Percentiles rank a stretch among this genome's conserved stretches.
Conservation (phyloP, 2,888 invertebrate species). For the Nomada ruficornis region DNA sequence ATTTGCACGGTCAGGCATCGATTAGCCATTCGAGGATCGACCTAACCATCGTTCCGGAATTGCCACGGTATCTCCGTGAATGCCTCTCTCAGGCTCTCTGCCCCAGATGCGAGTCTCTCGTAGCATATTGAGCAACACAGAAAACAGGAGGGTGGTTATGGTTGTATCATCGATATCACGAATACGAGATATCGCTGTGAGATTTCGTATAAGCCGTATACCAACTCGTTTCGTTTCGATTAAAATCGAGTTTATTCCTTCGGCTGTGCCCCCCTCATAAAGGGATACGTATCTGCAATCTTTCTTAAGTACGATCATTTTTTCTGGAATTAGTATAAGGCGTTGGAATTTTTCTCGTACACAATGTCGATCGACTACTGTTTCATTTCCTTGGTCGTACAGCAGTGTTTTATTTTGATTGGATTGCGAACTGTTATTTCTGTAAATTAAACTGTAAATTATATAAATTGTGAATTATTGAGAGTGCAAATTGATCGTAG, state of each 20-base stretch:
- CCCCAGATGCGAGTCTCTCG: conserved; percentile 38
- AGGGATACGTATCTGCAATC: too few species aligned
- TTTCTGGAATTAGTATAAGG: too few species aligned
- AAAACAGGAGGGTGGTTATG: conserved; percentile 53
- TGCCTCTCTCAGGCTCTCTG: conserved; percentile 38
- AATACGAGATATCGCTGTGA: conserved; percentile 41
- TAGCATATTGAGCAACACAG: conserved; percentile 59
- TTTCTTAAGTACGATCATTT: too few species aligned
- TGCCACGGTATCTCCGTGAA: conserved; percentile 62
- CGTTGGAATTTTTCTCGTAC: too few species aligned
- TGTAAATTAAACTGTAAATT: too few species aligned
- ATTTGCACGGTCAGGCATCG: conserved; percentile 70
- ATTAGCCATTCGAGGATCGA: conserved; percentile 71
- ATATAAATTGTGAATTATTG: too few species aligned
- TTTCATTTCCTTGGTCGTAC: too few species aligned
- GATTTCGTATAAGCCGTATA: conserved; percentile 15
- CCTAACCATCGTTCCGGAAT: conserved; percentile 62
- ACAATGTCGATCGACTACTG: too few species aligned
- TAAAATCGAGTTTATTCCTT: not conserved
- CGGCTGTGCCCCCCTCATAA: not conserved
- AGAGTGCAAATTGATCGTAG: too few species aligned
- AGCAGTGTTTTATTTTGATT: too few species aligned
- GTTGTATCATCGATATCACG: conserved; percentile 51
- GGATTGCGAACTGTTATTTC: too few species aligned
- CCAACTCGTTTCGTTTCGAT: conserved; percentile 13